These are phyloP conservation scores for Anastrepha obliqua DNA, from an alignment of 1,140 invertebrate species.

Conservation along the genomic window DNA sequence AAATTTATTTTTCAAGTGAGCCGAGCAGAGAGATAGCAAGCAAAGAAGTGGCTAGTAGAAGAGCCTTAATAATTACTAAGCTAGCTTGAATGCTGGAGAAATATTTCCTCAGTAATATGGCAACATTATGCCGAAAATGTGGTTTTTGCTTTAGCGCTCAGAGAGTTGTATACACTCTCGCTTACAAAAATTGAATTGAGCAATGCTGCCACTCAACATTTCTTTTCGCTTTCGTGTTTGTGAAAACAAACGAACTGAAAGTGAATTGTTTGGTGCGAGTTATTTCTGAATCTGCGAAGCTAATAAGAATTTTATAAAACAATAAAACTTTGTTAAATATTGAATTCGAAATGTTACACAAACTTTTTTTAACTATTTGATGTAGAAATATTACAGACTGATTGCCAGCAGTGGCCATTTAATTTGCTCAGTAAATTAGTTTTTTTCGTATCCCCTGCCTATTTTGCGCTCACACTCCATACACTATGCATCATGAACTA, in stretches of 20 bases:
- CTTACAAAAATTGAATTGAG: not conserved
- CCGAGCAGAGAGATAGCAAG: no score
- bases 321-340: not conserved
- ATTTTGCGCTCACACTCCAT: not conserved
- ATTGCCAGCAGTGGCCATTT: no score
- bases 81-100: no score
- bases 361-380: not conserved
- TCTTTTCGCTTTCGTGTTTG: not conserved
- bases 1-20: no score
- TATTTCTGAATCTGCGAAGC: not conserved
- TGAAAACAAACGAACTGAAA: constrained; percentile 39
- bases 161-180: not conserved
- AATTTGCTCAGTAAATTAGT: not conserved
- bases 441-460: not conserved
- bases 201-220: not conserved
- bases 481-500: not conserved
- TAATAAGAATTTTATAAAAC: not conserved
- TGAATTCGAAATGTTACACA: not conserved
- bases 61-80: no score
- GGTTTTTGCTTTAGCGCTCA: not conserved
- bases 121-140: not conserved
- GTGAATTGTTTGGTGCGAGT: not conserved
- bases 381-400: no score
- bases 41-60: no score
- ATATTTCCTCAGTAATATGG: not conserved